These are phyloP conservation scores for Epinephelus fuscoguttatus DNA, from an alignment of 2,113 vertebrate species.

Conservation along the genomic window DNA sequence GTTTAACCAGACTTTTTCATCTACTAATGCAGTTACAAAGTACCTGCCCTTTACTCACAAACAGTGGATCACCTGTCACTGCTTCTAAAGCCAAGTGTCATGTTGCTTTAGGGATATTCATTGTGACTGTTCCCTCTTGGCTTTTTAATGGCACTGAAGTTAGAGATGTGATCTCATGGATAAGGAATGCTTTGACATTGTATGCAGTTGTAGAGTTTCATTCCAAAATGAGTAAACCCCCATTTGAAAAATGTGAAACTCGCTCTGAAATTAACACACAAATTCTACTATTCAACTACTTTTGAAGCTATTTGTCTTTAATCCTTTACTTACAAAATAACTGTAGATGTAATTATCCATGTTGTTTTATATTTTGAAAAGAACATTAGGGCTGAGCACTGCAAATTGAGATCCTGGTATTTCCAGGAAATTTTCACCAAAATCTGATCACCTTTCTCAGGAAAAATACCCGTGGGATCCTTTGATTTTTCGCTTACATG, in stretches of 20 bases:
- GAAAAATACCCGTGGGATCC: background rate
- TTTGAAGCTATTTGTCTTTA: background rate
- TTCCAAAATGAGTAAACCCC: conserved; percentile 21
- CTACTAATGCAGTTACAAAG: conserved; percentile 35
- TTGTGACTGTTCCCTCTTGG: background rate
- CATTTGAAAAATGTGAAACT: background rate
- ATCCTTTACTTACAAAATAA: conserved; percentile 4
- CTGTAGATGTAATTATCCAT: background rate
- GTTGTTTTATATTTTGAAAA: background rate
- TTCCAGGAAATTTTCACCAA: background rate
- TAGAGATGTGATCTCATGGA: background rate
- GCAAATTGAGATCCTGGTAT: background rate
- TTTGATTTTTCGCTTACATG: too few species aligned
- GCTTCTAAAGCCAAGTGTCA: conserved; percentile 16
- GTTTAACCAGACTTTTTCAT: conserved; percentile 69
- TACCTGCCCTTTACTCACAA: conserved; percentile 26
- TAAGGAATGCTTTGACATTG: background rate
- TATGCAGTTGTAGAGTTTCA: conserved; percentile 10
- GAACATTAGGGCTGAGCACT: background rate
- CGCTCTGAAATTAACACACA: background rate
- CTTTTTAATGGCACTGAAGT: background rate
- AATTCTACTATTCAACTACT: background rate
- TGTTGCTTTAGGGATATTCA: background rate
- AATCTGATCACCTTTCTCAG: background rate
- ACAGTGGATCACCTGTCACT: conserved; percentile 12